phyloP scores from a whole-genome alignment of 2,113 vertebrate genomes.

The Alces alces region DNA sequence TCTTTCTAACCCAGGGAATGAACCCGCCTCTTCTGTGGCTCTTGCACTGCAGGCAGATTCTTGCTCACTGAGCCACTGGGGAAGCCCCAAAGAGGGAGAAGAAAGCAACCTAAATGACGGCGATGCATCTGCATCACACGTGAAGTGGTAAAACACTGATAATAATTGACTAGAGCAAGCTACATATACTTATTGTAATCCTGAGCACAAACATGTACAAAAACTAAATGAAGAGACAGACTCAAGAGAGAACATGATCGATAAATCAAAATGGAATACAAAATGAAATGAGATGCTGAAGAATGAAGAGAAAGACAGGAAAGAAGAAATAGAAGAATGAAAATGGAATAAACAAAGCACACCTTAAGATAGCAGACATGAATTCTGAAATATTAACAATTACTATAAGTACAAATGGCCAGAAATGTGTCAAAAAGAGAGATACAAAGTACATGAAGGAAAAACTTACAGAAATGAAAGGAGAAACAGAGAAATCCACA shows the following conservation, averaged over 20 bases:
- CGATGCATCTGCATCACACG: background rate
- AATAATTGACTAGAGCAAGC: background rate
- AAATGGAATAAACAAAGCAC: background rate
- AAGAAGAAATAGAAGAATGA: background rate
- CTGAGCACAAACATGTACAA: background rate
- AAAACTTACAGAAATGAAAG: background rate
- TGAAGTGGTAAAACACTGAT: background rate
- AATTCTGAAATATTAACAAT: background rate
- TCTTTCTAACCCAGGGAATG: background rate
- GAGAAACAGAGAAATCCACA: background rate
- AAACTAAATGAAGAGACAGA: background rate
- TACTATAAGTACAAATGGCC: background rate
- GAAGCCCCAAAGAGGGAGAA: background rate
- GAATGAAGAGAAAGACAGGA: background rate
- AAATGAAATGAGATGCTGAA: background rate
- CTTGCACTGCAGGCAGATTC: background rate
- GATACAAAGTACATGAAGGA: background rate
- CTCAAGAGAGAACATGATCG: background rate
- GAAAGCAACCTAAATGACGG: background rate
- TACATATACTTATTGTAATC: background rate
- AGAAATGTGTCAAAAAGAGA: background rate
- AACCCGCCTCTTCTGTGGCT: background rate
- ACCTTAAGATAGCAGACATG: background rate
- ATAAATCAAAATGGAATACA: background rate
- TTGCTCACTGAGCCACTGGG: background rate